Conservation (phyloP, 2,797 vertebrate species). For the Lagorchestes hirsutus region DNA sequence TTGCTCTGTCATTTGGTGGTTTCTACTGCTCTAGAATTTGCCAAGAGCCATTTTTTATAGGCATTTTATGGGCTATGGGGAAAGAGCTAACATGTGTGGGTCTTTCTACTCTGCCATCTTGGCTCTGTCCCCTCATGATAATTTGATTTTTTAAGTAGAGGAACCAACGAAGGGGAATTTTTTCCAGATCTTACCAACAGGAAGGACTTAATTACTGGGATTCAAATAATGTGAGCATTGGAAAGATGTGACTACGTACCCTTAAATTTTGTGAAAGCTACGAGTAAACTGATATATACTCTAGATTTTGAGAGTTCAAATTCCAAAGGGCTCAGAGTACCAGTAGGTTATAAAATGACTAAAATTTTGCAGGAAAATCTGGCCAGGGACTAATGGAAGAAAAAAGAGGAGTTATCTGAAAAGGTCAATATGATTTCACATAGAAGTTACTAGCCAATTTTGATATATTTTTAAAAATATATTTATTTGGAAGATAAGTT, state of each 20-base stretch:
- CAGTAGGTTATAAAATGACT: background rate
- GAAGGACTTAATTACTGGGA: background rate
- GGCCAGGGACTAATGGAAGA: background rate
- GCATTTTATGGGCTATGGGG: no score
- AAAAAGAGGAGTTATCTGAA: background rate
- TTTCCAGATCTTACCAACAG: background rate
- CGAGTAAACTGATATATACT: background rate
- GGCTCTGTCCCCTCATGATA: background rate
- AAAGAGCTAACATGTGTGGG: no score
- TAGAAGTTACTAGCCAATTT: background rate
- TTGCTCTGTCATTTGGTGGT: no score
- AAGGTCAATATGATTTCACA: background rate
- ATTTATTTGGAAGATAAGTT: background rate
- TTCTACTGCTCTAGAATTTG: no score
- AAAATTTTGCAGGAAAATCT: background rate
- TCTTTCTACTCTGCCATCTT: no score
- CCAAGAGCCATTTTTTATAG: no score
- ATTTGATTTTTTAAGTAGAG: background rate
- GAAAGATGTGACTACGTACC: background rate
- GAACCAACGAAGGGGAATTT: background rate
- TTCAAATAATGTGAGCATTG: background rate
- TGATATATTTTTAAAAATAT: background rate
- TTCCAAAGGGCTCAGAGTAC: background rate
- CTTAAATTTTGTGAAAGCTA: background rate
- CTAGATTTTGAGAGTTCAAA: background rate